Evolutionary conservation across 2,113 vertebrate species (phyloP), one percentile per base, ranked within the genome.

Genomic region (Antennarius striatus): DNA sequence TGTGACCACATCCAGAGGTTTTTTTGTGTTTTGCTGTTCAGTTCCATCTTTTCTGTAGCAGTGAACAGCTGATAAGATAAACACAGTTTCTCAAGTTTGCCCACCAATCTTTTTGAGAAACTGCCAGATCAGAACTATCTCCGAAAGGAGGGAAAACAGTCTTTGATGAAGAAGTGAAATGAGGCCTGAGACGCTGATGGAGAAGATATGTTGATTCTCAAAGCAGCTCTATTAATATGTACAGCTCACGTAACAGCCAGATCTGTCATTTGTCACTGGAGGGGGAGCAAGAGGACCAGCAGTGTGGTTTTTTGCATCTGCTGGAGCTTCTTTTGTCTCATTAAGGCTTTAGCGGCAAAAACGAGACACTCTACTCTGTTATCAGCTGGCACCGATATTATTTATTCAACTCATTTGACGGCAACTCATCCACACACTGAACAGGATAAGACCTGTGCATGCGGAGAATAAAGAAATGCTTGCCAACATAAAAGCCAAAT

Each of bases 401-500:
- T 90, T 82, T 89, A 86, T 83, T 86, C 83, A 56, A 54, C 69
- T 86, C 76, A 80, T 84, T 86, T 86, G 89, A 86, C 86, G 87
- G 75, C 77, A 82, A 77, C 79, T 14, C 42, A 59, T 13, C 84
- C 73, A 70, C 76, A 85, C 88, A 69, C 64, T 30, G 69, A 60
- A 64, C 68, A 63, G 32, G 32, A 36, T 36, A 68, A 58, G 32
- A 65, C 75, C 67, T 67, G 72, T 54, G 5, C 54, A 15, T 46
- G 43, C 39, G 2, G 14, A 76, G 49, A 71, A 78, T 48, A 66
- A 77, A 67, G 55, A 28, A 56, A 10, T 52, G n/a, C 40, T 28
- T 17, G 42, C 39, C 54, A 65, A 63, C 68, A 52, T 68, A 39
- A 39, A 73, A 53, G 12, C 5, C 0, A 73, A 71, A 71, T 62